These are phyloP conservation scores for Haemorhous mexicanus DNA, from an alignment of 2,113 vertebrate species.

Conservation along the genomic window DNA sequence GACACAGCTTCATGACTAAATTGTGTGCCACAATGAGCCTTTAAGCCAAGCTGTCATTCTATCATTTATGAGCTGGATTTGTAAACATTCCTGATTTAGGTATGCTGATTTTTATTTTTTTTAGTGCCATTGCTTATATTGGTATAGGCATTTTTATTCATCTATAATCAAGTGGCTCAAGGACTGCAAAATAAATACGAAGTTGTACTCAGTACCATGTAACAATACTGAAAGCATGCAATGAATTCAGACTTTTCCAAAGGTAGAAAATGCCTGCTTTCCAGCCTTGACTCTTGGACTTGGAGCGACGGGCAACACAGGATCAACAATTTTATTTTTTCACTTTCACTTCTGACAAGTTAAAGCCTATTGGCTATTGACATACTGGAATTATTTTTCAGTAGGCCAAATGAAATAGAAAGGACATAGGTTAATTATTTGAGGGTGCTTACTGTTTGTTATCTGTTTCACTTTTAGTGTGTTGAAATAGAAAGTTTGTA, in stretches of 20 bases:
- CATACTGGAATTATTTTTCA: background rate
- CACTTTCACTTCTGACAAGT: background rate
- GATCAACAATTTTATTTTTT: background rate
- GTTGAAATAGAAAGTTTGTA: background rate
- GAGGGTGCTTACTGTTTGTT: background rate
- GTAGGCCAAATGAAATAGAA: background rate
- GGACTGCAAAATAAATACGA: background rate
- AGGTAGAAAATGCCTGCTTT: background rate
- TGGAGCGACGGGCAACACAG: background rate
- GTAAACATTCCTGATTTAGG: background rate
- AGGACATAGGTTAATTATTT: background rate
- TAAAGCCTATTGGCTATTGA: background rate
- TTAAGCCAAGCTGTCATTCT: background rate
- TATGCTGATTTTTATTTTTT: background rate
- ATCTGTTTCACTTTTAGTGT: background rate
- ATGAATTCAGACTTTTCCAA: background rate
- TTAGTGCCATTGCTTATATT: background rate
- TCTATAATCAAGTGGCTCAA: background rate
- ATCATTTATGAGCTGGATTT: background rate
- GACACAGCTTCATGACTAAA: background rate
- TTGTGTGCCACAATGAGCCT: background rate
- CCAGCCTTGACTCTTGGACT: background rate
- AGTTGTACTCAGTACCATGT: background rate
- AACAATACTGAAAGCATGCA: background rate
- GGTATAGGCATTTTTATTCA: background rate